Percentiles rank a stretch among this genome's conserved stretches.
Evolutionary conservation across 2,797 vertebrate genomes (phyloP).

Genomic region (Eutrigla gurnardus): DNA sequence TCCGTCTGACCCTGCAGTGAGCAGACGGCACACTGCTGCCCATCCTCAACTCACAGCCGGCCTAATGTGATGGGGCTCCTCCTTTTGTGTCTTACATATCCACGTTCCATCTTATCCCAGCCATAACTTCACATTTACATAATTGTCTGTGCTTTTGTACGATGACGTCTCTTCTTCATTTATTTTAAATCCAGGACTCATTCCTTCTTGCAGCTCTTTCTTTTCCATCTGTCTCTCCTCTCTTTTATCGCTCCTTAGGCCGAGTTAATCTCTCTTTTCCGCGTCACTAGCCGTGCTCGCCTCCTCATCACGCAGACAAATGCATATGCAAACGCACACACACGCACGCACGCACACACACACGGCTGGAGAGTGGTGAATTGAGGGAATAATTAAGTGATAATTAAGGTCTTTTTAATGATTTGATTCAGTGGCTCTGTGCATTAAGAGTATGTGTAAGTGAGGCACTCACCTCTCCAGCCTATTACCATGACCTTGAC

Average conservation of each 20-base stretch:
- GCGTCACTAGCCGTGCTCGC: constrained; percentile 75
- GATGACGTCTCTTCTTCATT: constrained; percentile 57
- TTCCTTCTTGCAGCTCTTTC: constrained; percentile 60
- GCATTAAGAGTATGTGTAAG: constrained; percentile 82
- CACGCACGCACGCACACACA: constrained; percentile 15
- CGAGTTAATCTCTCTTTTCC: constrained; percentile 82
- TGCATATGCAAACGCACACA: constrained; percentile 64
- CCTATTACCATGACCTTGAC: constrained; percentile 89
- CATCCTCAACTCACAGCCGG: constrained; percentile 40
- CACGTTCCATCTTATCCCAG: constrained; percentile 49
- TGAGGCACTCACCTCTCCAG: constrained; percentile 86
- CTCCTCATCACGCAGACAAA: constrained; percentile 77
- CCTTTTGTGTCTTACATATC: constrained; percentile 58
- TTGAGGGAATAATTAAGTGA: constrained; percentile 87
- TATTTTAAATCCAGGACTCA: constrained; percentile 65
- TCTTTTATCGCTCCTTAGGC: constrained; percentile 79
- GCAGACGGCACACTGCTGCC: constrained; percentile 53
- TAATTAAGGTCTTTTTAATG: constrained; percentile 89
- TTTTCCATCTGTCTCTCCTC: constrained; percentile 78
- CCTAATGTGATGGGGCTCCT: constrained; percentile 18
- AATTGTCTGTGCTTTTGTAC: constrained; percentile 51
- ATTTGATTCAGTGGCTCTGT: constrained; percentile 88
- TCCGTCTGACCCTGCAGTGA: constrained; percentile 65
- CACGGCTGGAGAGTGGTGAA: constrained; percentile 72
- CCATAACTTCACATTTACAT: constrained; percentile 54